Evolutionary conservation across 2,113 vertebrate genomes (phyloP), one percentile per base, ranked within the genome.

Genomic region (Vombatus ursinus): DNA sequence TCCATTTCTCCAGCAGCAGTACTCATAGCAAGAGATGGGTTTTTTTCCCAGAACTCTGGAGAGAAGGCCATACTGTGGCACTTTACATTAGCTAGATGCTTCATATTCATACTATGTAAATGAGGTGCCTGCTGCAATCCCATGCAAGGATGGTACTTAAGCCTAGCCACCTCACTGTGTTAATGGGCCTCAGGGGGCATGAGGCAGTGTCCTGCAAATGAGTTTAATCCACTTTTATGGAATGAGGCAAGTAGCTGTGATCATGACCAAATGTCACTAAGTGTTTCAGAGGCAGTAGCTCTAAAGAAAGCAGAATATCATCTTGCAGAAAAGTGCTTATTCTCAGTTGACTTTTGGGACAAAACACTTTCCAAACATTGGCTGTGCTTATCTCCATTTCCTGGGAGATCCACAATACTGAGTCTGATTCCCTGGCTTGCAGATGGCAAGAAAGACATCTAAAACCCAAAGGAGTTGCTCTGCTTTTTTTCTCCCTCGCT

Each of bases 21-120:
- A 94, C 93, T 90, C 92, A 90, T 91, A 92, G 53, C 49, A 92
- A 93, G 93, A 94, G 51, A 10, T 26, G 26, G 24, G 4, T 52
- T 52, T 31, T 51, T 14, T 44, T 31, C 48, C 51, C 26, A 92
- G 90, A 95, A 47, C 89, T 26, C 51, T 25, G 37, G 92, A 50
- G 93, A 91, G 47, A 4, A 61, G 12, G 77, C 26, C 52, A 14
- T n/a, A 31, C 49, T 47, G 26, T 53, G 93, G 92, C 89, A 94
- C 94, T 97, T 97, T 92, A 91, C 57, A 92, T 94, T 96, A 98
- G 94, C 5, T 52, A 91, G 7, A n/a, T 92, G 96, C 94, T 97
- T 97, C 90, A 96, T 90, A 96, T 96, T 97, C 96, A 91, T 95
- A 90, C 50, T 94, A 97, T 97, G 97, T 91, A 96, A 98, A 97